Base-by-base conservation (phyloP, 2,113 vertebrate species). In the Chloroceryle aenea region DNA sequence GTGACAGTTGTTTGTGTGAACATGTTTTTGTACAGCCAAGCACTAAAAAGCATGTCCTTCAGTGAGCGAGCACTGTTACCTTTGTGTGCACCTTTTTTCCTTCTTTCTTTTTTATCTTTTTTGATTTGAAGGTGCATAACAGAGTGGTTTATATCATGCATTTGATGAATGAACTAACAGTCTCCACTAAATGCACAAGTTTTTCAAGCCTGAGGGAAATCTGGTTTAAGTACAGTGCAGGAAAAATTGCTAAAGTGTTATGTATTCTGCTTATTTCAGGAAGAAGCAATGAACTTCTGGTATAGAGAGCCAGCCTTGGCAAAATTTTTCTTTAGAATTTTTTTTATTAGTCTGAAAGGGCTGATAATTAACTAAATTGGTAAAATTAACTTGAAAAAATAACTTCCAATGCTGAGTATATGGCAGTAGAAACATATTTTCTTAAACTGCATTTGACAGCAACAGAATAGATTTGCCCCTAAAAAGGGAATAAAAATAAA, bases 1-100 rank as follows among this genome's bases (percentile, higher is more conserved):
- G 78, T 1, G 63, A 97, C 96, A 97, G 87, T 98, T 97, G 87
- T 97, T 98, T 97, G 94, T 92, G 66, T 59, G 97, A 97, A 92
- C 50, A 27, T 42, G 64, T 74, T 95, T 98, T 96, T 82, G 88
- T 96, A 97, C 83, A 97, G 89, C 40, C 73, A 93, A 97, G 77
- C 86, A 93, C 90, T 94, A 93, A 93, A 85, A 91, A 62, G 36
- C 68, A 34, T 96, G 93, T 95, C 94, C 95, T 96, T 90, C 91
- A 79, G 64, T 87, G 48, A 84, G 77, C 53, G 45, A 84, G 79
- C 59, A 95, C 32, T 18, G 9, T 95, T 96, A 95, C 97, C 94
- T 95, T 90, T 95, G 62, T 87, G 12, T 85, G 85, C 85, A 94
- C 69, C 89, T 81, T 55, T 89, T 79, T 91, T 85, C 52, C 43